Evolutionary conservation across 2,113 vertebrate species (phyloP), one percentile per base, ranked within the genome.

Genomic region (Thamnaconus septentrionalis): DNA sequence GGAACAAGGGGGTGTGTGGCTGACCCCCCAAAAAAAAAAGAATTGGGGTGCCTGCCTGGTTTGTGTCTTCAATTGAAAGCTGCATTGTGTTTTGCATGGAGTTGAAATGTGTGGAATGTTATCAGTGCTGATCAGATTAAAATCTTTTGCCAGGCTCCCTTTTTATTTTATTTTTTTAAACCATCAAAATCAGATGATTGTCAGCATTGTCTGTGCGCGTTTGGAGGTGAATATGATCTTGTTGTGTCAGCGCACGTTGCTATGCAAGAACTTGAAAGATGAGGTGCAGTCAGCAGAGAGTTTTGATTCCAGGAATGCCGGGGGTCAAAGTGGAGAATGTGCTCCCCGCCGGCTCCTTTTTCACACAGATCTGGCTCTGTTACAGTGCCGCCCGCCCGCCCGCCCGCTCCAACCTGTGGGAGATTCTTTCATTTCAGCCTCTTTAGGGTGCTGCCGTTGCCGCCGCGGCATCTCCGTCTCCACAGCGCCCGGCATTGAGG

Each of bases 21-120:
- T 66, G 60, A 68, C 63, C 75, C 77, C 61, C 10, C 72, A 71
- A 84, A 86, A 81, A n/a, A 69, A 83, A 85, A 80, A 51, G 71
- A 70, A 56, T 11, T 12, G 50, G 77, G 62, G 63, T 2, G 48
- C 9, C 8, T 50, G 54, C 53, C 70, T 84, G 78, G 78, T 84
- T 87, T 87, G 69, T 85, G 71, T 86, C 79, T 75, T 66, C 62
- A 76, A 69, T 71, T 82, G 71, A 81, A 84, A 77, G 78, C 67
- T 71, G 55, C 64, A 75, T 88, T 83, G 81, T 87, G 64, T 86
- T 87, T 79, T 70, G 62, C 59, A 49, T 81, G 71, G 78, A 31
- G 60, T 50, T 62, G 53, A 79, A 86, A 82, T 83, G 39, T 80
- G 42, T 72, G 75, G 79, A 81, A 85, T 87, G 78, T 75, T 53